Conservation (phyloP, 2,113 vertebrate species). For the Cephalopholis sonnerati region DNA sequence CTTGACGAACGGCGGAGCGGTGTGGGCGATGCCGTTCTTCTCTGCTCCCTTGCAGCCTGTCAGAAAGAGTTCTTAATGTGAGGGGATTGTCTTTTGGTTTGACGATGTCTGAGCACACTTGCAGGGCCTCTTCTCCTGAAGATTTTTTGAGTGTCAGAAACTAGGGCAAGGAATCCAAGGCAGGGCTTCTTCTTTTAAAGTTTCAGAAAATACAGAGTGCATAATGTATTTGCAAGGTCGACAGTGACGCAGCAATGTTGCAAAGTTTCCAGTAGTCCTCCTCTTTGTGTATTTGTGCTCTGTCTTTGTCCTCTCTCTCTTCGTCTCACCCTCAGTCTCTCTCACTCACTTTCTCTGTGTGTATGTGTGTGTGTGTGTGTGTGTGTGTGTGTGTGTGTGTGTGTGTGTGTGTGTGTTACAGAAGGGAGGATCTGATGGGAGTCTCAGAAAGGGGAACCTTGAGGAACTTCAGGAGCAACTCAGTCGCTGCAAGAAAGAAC, state of each 20-base stretch:
- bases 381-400: constrained; percentile 22
- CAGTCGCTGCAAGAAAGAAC: constrained; percentile 83
- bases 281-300: neutral
- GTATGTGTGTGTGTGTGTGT: constrained; percentile 25
- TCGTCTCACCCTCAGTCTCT: neutral
- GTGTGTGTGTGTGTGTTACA: constrained; percentile 29
- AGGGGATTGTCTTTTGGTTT: constrained; percentile 34
- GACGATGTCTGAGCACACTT: constrained; percentile 42
- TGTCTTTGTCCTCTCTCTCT: constrained; percentile 27
- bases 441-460: constrained; percentile 73
- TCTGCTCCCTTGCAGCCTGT: constrained; percentile 67
- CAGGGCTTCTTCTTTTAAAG: constrained; percentile 29
- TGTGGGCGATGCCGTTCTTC: constrained; percentile 59
- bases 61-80: constrained; percentile 45
- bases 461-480: constrained; percentile 86
- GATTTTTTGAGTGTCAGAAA: constrained; percentile 68
- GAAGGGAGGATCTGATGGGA: constrained; percentile 50
- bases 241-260: constrained; percentile 15
- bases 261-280: constrained; percentile 25
- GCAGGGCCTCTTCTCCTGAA: constrained; percentile 43
- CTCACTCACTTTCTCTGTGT: constrained; percentile 21
- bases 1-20: constrained; percentile 22
- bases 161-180: constrained; percentile 56
- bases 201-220: constrained; percentile 39
- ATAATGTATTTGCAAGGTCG: constrained; percentile 50